Evolutionary conservation across 2,888 invertebrate species (phyloP).

Genomic region (Pheosia gnoma): DNA sequence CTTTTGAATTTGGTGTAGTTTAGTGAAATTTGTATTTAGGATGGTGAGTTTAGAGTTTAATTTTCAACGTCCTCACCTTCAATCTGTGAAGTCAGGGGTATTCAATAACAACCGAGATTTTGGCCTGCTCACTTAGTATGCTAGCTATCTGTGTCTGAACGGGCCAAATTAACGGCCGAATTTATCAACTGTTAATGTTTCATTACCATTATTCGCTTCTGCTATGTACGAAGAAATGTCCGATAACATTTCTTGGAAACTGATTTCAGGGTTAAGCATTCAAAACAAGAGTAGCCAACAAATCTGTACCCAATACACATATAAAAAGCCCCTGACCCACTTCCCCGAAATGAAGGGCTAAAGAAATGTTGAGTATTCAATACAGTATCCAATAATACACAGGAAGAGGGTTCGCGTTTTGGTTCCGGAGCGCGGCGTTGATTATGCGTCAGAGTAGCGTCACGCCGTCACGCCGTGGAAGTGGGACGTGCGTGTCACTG

Average conservation of each 20-base stretch:
- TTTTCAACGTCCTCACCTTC: slow-evolving; percentile 36
- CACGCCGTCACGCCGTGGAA: slow-evolving; percentile 48
- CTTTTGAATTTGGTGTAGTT: slow-evolving; percentile 8
- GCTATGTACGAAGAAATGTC: too few relatives aligned
- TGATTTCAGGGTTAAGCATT: neutral
- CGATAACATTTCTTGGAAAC: slow-evolving; percentile 11
- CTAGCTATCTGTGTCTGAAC: slow-evolving; percentile 51
- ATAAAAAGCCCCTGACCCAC: slow-evolving; percentile 19
- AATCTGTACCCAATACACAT: slow-evolving; percentile 1
- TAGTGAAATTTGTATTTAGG: slow-evolving; percentile 43
- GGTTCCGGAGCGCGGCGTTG: slow-evolving; percentile 40
- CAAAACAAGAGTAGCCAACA: neutral
- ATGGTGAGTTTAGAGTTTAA: slow-evolving; percentile 43
- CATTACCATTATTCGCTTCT: slow-evolving; percentile 13
- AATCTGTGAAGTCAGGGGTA: slow-evolving; percentile 39
- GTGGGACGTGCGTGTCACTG: slow-evolving; percentile 45
- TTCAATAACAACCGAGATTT: slow-evolving; percentile 48
- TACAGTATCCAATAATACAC: slow-evolving; percentile 39
- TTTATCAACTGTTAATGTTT: slow-evolving; percentile 44
- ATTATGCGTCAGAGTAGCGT: slow-evolving; percentile 53
- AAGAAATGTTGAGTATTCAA: slow-evolving; percentile 10
- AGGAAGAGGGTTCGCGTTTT: slow-evolving; percentile 55
- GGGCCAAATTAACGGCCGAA: slow-evolving; percentile 46
- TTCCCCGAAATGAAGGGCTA: slow-evolving; percentile 19
- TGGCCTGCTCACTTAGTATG: slow-evolving; percentile 56